Base-by-base conservation (phyloP, 1,140 invertebrate species). In the Pentalonia nigronervosa region DNA sequence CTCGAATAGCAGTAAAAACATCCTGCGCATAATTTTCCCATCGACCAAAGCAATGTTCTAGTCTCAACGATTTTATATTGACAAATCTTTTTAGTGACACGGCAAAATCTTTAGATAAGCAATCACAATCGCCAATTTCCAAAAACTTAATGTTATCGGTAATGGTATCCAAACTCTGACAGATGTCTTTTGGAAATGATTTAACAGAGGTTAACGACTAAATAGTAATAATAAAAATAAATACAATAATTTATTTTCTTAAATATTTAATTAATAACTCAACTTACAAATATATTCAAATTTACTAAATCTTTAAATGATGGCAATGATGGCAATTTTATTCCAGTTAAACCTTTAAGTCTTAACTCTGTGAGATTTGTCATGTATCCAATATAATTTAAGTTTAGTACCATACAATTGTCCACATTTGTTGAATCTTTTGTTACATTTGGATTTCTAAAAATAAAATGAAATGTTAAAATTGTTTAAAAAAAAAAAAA, bases 41-140 rank as follows among this genome's bases (percentile, higher is more conserved):
- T 41, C 17, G 36, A 36, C 50, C 50, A 93, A 11, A 25, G 21
- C 97, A 97, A 91, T 97, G 97, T 95, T 98, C 97, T 41, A 98
- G 95, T 93, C 97, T 96, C 48, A 98, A 95, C 41, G 97, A 96
- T 88, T 96, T 96, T 60, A 98, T 95, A 93, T 96, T 96, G 8
- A 95, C 95, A 50, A 97, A 95, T 94, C 96, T 96, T 3, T 95
- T 95, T 47, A 98, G 95, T 93, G 97, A 96, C 3, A 95, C 95
- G 0, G 95, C 95, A 20, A 96, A 97, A 83, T 96, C 95, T 0
- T 96, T 96, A 21, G 97, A 96, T 94, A 98, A 97, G 94, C 96
- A 96, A 17, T 96, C 96, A 94, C 97, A 98, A 94, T 98, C 97
- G 7, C 98, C 98, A 84, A 98, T 95, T 94, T 98, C 97, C 60